These are phyloP conservation scores for Hydractinia echinata DNA, from an alignment of 30 jellyfish, hydroid and myxozoan genomes.

Conservation along the genomic window DNA sequence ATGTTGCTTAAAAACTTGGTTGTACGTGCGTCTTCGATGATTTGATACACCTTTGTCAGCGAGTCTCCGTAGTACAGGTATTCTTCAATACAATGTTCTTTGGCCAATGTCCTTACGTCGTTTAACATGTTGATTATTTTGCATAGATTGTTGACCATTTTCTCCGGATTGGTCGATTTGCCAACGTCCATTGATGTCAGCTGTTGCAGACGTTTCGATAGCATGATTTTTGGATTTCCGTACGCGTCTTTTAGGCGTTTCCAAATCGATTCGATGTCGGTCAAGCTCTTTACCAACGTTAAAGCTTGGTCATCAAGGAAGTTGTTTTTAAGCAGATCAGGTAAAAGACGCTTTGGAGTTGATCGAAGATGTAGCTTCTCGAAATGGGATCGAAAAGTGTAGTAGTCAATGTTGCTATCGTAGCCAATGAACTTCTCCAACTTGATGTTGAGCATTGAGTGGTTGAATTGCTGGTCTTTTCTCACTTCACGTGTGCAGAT, in stretches of 20 bases:
- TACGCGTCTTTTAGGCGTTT: not conserved
- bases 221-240: slow-evolving; percentile 16
- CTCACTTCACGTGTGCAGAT: not conserved
- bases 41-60: too few relatives aligned
- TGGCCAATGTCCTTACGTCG: not conserved
- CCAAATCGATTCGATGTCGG: slow-evolving; percentile 20
- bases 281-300: slow-evolving; percentile 5
- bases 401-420: not conserved
- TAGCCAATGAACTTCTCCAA: slow-evolving; percentile 26
- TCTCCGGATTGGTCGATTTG: slow-evolving; percentile 6
- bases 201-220: not conserved
- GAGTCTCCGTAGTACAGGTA: not conserved
- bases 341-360: slow-evolving; percentile 19
- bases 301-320: not conserved
- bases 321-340: slow-evolving; percentile 1
- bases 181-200: not conserved
- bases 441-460: slow-evolving; percentile 18
- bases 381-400: slow-evolving; percentile 15
- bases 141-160: not conserved
- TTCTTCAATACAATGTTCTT: not conserved
- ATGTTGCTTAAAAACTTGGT: too few relatives aligned
- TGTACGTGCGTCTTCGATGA: too few relatives aligned
- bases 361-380: slow-evolving; percentile 4
- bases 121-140: not conserved
- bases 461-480: slow-evolving; percentile 7